Evolutionary conservation across 2,113 vertebrate genomes (phyloP).

Genomic region (Tragelaphus strepsiceros): DNA sequence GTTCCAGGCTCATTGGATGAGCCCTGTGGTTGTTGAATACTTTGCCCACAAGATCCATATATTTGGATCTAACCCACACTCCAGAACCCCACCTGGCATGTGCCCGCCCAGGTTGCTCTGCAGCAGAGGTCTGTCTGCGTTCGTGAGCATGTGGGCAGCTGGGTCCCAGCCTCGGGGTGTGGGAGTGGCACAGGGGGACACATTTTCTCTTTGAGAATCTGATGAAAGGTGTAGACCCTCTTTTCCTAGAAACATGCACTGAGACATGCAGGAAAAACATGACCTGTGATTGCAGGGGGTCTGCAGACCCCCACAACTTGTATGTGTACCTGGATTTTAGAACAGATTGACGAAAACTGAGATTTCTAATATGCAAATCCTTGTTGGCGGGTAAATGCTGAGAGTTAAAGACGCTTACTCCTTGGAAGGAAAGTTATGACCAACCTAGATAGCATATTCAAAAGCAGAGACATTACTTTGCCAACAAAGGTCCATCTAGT

Average conservation of each 20-base stretch:
- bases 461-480: no score
- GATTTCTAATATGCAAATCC: background rate
- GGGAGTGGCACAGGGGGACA: background rate
- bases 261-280: background rate
- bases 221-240: background rate
- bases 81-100: background rate
- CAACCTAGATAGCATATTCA: no score
- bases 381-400: background rate
- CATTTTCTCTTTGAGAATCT: background rate
- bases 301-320: background rate
- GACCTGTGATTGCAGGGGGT: background rate
- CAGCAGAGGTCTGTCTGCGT: background rate
- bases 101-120: background rate
- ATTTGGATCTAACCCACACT: background rate
- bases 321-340: background rate
- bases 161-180: background rate
- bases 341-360: background rate
- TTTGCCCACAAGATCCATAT: background rate
- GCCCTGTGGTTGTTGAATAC: background rate
- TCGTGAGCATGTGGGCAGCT: background rate
- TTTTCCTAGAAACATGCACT: background rate
- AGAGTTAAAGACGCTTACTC: background rate
- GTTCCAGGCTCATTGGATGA: background rate
- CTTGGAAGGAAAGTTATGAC: no score
- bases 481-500: no score